Conservation (phyloP, 2,113 vertebrate genomes). For the Kobus ellipsiprymnus region DNA sequence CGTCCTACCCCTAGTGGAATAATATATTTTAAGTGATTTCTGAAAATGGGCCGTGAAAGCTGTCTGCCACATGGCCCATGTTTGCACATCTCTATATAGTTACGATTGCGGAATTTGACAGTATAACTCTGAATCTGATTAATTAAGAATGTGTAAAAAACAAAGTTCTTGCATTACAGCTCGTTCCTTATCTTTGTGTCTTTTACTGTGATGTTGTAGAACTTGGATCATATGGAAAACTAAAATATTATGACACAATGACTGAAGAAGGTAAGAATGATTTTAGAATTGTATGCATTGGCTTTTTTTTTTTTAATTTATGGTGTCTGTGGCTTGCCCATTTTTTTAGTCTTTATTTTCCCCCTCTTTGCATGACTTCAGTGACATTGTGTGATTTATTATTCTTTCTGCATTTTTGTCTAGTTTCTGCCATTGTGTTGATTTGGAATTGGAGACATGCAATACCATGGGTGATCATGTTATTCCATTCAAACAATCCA, state of each 20-base stretch:
- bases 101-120: slow-evolving; percentile 67
- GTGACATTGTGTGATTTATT: slow-evolving; percentile 72
- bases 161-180: slow-evolving; percentile 85
- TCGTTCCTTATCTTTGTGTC: slow-evolving; percentile 94
- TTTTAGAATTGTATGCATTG: slow-evolving; percentile 85
- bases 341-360: slow-evolving; percentile 64
- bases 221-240: slow-evolving; percentile 99
- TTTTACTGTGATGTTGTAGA: slow-evolving; percentile 99
- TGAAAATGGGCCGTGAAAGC: slow-evolving; percentile 48
- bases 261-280: slow-evolving; percentile 99
- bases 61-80: slow-evolving; percentile 62
- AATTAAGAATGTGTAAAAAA: slow-evolving; percentile 81
- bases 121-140: slow-evolving; percentile 77
- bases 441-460: slow-evolving; percentile 66
- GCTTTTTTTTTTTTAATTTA: slow-evolving; percentile 66
- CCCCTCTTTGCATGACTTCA: slow-evolving; percentile 82
- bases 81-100: slow-evolving; percentile 71
- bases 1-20: slow-evolving; percentile 36
- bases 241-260: slow-evolving; percentile 99
- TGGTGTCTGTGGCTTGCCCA: slow-evolving; percentile 73
- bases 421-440: slow-evolving; percentile 68
- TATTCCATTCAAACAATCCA: slow-evolving; percentile 47
- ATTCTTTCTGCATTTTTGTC: slow-evolving; percentile 72
- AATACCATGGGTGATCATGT: slow-evolving; percentile 63
- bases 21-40: slow-evolving; percentile 62